Conservation (phyloP, 2,113 vertebrate genomes). For the Equus quagga region DNA sequence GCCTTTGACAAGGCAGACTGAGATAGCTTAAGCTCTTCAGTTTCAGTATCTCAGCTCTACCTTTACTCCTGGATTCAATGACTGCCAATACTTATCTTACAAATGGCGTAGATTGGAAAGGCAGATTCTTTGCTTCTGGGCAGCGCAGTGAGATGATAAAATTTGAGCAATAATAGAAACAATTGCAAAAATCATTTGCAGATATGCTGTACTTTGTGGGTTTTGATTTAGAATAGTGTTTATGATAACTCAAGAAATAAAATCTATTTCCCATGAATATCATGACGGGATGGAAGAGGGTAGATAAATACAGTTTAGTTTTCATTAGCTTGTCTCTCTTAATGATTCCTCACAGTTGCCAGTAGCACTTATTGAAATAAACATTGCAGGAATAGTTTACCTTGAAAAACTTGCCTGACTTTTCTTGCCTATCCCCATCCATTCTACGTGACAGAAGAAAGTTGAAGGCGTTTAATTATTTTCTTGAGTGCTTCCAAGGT, state of each 20-base stretch:
- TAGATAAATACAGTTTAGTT: constrained; percentile 31
- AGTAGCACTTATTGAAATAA: background rate
- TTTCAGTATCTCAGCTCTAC: background rate
- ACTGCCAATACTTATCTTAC: constrained; percentile 42
- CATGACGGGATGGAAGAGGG: background rate
- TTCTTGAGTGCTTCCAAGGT: background rate
- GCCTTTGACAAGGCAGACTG: background rate
- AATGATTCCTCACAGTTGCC: background rate
- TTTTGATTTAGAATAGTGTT: constrained; percentile 73
- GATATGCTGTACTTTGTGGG: background rate
- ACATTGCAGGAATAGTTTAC: background rate
- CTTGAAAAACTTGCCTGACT: constrained; percentile 13
- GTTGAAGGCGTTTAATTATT: constrained; percentile 41
- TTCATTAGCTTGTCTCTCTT: constrained; percentile 39
- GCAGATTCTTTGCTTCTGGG: constrained; percentile 43
- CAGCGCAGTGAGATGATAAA: constrained; percentile 31
- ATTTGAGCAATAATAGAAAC: constrained; percentile 52
- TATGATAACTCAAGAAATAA: constrained; percentile 61
- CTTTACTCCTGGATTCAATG: background rate
- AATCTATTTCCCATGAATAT: constrained; percentile 63
- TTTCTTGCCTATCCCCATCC: background rate
- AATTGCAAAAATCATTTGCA: constrained; percentile 26
- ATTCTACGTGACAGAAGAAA: background rate
- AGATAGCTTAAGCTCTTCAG: background rate
- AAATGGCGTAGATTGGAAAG: constrained; percentile 40